Evolutionary conservation across 2,797 vertebrate species (phyloP).

Genomic region (Iguana delicatissima): DNA sequence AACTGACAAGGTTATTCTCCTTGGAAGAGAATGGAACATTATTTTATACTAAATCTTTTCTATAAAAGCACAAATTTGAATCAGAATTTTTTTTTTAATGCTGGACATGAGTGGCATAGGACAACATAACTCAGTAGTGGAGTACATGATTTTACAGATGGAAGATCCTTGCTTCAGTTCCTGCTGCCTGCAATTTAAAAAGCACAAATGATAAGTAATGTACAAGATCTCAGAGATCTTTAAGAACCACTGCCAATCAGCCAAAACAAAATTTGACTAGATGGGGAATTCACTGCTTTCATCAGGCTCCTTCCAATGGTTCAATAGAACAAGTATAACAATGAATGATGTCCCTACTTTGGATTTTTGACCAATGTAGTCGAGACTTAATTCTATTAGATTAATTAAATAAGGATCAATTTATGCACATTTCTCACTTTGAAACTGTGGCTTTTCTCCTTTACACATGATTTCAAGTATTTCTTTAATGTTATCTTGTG

Average conservation of each 20-base stretch:
- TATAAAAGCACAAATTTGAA: too few species aligned
- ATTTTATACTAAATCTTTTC: conserved; percentile 3
- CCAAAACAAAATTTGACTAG: background rate
- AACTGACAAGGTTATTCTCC: background rate
- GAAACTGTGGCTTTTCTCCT: background rate
- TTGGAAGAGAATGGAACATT: conserved; percentile 3
- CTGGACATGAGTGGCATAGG: background rate
- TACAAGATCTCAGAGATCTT: background rate
- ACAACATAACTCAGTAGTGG: background rate
- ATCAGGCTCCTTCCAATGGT: background rate
- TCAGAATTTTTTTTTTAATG: background rate
- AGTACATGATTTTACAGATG: background rate
- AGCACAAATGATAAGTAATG: background rate
- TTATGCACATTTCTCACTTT: background rate
- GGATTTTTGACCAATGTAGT: background rate
- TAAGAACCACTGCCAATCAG: background rate
- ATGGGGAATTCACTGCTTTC: background rate
- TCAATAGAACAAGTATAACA: background rate
- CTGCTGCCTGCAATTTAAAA: background rate
- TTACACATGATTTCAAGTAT: too few species aligned
- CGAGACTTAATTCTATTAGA: background rate
- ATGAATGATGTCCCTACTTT: background rate
- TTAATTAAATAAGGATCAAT: background rate
- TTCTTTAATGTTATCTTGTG: too few species aligned
- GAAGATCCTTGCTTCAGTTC: background rate